Base-by-base conservation (phyloP, 2,113 vertebrate species). In the Petroica traversi region DNA sequence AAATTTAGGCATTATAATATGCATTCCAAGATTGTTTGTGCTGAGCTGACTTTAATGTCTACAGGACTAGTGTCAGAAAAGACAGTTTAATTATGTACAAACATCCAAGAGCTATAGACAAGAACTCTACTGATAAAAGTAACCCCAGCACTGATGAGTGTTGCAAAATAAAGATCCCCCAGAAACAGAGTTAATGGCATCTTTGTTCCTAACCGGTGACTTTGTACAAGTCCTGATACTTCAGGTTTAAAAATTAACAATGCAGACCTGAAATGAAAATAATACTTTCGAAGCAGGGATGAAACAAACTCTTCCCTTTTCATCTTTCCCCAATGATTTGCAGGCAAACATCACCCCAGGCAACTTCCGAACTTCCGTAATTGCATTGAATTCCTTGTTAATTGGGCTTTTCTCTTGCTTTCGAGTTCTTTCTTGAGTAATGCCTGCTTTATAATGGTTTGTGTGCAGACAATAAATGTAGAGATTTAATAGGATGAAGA, bases 381-480 rank as follows among this genome's bases (percentile, higher is more conserved):
- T 95, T 95, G 62, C 57, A 19, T 29, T 63, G 75, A 92, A 93
- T 97, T 94, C 79, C 72, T 93, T 80, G 76, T 97, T 95, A 97
- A 95, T 92, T 96, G 52, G 80, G 23, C 55, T 93, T 95, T 95
- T 91, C 73, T 89, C 69, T 68, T 92, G 73, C 80, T 81, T 45
- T 68, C 84, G 84, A 87, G 48, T 40, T 71, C 40, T 75, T 91
- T 74, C 79, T 87, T 87, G 76, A 84, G 82, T 81, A 84, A 91
- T 81, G 64, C 52, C 45, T 63, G 45, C 45, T 86, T 89, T 71
- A 68, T 89, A 89, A 78, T 75, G 36, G 75, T 67, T 91, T 95
- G 68, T 84, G 80, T 86, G 73, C 68, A 92, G 64, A 91, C 76
- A 94, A 77, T 93, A 93, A 86, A 77, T 86, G 38, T 84, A 63